These are phyloP conservation scores for Eupithecia exiguata DNA, from an alignment of 2,888 invertebrate species.

Conservation along the genomic window DNA sequence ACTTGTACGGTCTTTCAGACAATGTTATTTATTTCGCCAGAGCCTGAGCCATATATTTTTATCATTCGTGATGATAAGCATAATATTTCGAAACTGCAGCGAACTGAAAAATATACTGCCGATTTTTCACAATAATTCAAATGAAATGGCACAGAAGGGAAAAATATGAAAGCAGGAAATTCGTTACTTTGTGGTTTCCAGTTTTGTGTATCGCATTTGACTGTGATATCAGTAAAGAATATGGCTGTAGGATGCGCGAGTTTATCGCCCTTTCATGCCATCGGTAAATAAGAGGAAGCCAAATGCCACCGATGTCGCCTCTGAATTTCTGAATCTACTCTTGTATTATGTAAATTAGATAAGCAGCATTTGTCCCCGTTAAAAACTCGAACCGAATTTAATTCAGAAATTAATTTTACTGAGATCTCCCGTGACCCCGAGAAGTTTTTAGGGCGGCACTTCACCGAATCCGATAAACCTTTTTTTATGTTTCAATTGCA, in stretches of 20 bases:
- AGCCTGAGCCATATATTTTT: background rate
- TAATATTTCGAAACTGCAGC: conserved; percentile 23
- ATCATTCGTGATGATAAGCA: conserved; percentile 19
- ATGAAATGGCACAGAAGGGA: conserved; percentile 28
- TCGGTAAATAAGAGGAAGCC: conserved; percentile 26
- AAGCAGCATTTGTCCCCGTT: conserved; percentile 27
- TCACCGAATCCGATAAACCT: conserved; percentile 28
- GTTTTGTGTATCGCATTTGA: conserved; percentile 31
- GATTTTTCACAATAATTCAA: conserved; percentile 35
- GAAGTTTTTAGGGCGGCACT: conserved; percentile 22
- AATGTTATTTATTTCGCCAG: background rate
- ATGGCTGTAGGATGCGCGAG: conserved; percentile 30
- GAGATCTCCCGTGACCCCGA: conserved; percentile 26
- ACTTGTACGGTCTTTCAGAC: background rate
- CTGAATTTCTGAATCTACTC: conserved; percentile 31
- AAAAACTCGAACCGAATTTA: conserved; percentile 27
- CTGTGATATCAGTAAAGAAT: conserved; percentile 31
- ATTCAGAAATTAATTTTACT: conserved; percentile 38
- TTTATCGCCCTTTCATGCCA: conserved; percentile 28
- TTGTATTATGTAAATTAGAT: conserved; percentile 43
- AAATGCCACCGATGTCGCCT: conserved; percentile 34
- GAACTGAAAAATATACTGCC: conserved; percentile 30
- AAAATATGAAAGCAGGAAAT: conserved; percentile 35
- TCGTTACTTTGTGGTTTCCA: conserved; percentile 35
- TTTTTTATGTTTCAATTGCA: conserved; percentile 28